Evolutionary conservation across 2,888 invertebrate genomes (phyloP).

Genomic region (Apodemia duryi): DNA sequence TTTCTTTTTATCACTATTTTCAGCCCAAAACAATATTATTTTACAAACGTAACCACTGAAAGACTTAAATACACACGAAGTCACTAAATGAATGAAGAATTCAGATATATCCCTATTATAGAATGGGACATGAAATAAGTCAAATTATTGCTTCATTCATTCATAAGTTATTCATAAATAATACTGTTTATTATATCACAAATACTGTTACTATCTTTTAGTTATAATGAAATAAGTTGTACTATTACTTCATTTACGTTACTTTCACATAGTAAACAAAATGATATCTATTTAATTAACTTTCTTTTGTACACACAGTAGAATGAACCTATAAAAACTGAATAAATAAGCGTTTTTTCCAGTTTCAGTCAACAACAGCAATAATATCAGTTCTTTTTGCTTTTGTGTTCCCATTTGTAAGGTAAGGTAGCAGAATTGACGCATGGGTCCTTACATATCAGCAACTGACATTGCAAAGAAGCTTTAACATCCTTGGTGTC

Average conservation of each 20-base stretch:
- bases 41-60: neutral
- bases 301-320: neutral
- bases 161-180: too few species aligned
- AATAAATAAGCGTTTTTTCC: too few species aligned
- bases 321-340: neutral
- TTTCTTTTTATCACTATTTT: too few species aligned
- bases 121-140: neutral
- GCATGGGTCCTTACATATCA: too few species aligned
- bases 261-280: conserved; percentile 6
- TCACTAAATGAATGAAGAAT: neutral
- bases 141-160: neutral
- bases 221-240: neutral
- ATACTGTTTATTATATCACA: too few species aligned
- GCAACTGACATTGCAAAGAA: too few species aligned
- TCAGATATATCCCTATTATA: neutral
- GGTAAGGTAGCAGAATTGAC: too few species aligned
- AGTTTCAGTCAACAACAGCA: too few species aligned
- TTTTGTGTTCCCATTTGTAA: too few species aligned
- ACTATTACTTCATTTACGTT: neutral
- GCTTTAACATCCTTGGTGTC: too few species aligned
- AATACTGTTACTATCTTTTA: neutral
- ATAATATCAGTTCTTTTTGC: too few species aligned
- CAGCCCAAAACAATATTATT: too few species aligned
- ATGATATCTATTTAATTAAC: neutral
- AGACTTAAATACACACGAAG: neutral